Conservation (phyloP, 2,797 vertebrate genomes). For the Tangara arthus region DNA sequence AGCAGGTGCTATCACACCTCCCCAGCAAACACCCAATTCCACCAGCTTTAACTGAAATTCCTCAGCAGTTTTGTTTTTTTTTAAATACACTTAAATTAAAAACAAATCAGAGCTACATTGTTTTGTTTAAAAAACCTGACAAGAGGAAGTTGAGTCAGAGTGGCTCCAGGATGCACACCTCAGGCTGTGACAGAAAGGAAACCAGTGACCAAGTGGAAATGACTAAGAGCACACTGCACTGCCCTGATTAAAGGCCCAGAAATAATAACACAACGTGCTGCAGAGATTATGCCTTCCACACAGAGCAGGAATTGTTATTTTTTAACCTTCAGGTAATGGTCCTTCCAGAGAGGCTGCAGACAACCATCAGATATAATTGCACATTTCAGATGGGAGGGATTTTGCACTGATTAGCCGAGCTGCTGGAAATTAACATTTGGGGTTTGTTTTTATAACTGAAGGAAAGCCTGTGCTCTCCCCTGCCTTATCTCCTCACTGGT, state of each 20-base stretch:
- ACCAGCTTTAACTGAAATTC: neutral
- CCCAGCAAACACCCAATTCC: neutral
- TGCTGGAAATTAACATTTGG: neutral
- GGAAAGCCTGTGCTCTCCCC: neutral
- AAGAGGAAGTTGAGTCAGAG: slow-evolving; percentile 55
- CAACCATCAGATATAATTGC: neutral
- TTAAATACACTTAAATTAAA: neutral
- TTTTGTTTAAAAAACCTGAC: slow-evolving; percentile 23
- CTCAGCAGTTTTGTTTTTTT: neutral
- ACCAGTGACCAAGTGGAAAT: slow-evolving; percentile 47
- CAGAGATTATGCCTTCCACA: neutral
- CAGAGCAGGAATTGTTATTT: neutral
- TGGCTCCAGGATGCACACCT: neutral
- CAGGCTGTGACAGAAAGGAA: slow-evolving; percentile 40
- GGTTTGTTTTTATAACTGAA: neutral
- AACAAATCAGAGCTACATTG: neutral
- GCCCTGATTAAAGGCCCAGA: slow-evolving; percentile 51
- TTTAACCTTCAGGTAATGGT: neutral
- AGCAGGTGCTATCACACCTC: neutral
- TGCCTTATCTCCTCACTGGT: neutral
- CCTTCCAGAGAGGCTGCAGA: neutral
- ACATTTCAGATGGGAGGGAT: neutral
- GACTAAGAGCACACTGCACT: slow-evolving; percentile 1
- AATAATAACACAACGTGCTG: neutral
- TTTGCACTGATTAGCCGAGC: neutral